Percentiles rank a stretch among this genome's conserved stretches.
Evolutionary conservation across 2,113 vertebrate species (phyloP).

Genomic region (Stomatorhinus ivindoensis): DNA sequence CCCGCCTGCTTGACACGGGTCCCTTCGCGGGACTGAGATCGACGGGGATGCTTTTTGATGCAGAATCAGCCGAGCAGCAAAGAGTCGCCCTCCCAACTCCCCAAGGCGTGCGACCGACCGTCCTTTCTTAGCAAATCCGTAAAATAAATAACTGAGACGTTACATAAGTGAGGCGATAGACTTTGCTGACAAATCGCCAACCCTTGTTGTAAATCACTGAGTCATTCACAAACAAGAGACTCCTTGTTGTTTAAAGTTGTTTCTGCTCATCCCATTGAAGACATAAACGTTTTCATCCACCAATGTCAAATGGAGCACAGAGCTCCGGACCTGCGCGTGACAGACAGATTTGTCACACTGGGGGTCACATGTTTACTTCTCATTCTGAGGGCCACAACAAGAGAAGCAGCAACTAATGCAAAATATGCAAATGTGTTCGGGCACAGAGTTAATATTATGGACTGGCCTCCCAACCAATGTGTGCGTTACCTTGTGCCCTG

Average conservation of each 20-base stretch:
- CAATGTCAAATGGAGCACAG: not conserved
- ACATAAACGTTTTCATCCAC: not conserved
- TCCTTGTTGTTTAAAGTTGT: not conserved
- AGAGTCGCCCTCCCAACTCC: not conserved
- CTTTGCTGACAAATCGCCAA: constrained; percentile 1
- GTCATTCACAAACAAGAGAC: not conserved
- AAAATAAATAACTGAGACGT: constrained; percentile 10
- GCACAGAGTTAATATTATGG: not conserved
- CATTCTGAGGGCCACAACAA: not conserved
- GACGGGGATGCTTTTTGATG: not conserved
- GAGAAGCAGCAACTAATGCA: not conserved
- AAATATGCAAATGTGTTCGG: not conserved
- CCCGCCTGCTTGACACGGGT: not conserved
- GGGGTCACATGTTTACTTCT: not conserved
- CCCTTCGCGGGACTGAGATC: not conserved
- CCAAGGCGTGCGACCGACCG: not conserved
- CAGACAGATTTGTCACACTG: not conserved
- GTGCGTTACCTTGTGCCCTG: not conserved
- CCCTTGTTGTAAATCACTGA: not conserved
- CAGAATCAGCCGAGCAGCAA: not conserved
- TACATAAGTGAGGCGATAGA: not conserved
- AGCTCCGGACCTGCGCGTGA: not conserved
- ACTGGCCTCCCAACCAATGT: not conserved
- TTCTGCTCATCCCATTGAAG: not conserved
- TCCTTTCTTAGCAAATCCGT: not conserved